These are phyloP conservation scores for Rhogogaster chlorosoma DNA, from an alignment of 2,888 invertebrate genomes.

Conservation along the genomic window DNA sequence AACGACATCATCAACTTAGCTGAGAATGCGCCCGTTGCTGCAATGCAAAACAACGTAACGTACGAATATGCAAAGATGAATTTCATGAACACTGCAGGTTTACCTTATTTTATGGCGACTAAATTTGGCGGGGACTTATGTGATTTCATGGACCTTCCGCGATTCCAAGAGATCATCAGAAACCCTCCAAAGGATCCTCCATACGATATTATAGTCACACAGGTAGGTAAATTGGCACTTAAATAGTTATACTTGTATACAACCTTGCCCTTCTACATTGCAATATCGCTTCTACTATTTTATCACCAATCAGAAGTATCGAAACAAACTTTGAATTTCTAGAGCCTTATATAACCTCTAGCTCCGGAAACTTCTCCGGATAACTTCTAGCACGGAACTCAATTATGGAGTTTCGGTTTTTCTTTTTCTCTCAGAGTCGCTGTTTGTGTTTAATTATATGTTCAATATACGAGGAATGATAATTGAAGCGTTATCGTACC, in stretches of 20 bases:
- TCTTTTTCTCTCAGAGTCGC: no score
- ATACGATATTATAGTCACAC: slow-evolving; percentile 47
- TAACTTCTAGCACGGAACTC: no score
- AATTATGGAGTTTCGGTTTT: no score
- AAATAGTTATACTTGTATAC: not conserved
- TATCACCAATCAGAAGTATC: not conserved
- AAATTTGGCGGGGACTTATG: slow-evolving; percentile 53
- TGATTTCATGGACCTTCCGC: slow-evolving; percentile 57
- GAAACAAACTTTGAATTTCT: no score
- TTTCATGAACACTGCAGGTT: no score
- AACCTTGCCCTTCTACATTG: no score
- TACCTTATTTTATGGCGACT: not conserved
- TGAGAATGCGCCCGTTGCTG: not conserved
- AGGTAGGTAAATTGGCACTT: no score
- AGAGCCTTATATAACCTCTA: no score
- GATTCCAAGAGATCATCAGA: slow-evolving; percentile 60
- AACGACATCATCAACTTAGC: slow-evolving; percentile 15
- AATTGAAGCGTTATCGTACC: no score
- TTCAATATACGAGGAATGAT: no score
- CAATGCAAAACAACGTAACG: slow-evolving; percentile 14
- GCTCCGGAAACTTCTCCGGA: no score
- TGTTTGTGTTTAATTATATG: no score
- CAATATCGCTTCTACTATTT: not conserved
- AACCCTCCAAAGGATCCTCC: slow-evolving; percentile 14
- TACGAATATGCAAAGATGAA: not conserved